A percentile compares a stretch with the other conserved stretches of the same genome.
These are phyloP conservation scores for Aporrectodea caliginosa DNA, from an alignment of 1,140 invertebrate genomes.

Conservation along the genomic window DNA sequence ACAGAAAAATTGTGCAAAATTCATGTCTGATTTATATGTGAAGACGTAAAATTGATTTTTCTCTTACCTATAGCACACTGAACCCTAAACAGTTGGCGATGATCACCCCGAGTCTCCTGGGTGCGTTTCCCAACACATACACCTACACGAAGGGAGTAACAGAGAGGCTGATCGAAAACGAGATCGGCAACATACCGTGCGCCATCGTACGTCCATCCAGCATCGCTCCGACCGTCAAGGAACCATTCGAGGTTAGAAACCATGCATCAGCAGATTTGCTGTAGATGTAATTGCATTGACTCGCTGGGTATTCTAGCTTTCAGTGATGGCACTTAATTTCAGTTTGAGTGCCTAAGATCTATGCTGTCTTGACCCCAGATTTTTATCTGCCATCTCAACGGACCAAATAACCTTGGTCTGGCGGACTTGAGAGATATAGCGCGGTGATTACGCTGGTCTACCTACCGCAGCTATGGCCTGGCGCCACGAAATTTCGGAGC, in stretches of 20 bases:
- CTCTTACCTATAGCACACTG: background rate
- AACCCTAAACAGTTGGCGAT: background rate
- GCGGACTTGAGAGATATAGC: no score
- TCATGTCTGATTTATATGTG: background rate
- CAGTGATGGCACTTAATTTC: no score
- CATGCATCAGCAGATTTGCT: no score
- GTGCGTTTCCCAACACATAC: slow-evolving; percentile 56
- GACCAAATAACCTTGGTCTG: no score
- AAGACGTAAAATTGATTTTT: background rate
- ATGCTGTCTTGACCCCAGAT: no score
- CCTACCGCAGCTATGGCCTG: no score
- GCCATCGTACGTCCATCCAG: slow-evolving; percentile 88
- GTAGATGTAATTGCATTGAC: no score
- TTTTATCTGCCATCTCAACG: no score
- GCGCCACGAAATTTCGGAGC: no score
- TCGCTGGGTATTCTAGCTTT: no score
- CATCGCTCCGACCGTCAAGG: slow-evolving; percentile 86
- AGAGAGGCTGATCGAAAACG: slow-evolving; percentile 59
- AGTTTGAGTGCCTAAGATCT: no score
- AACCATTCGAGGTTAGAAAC: slow-evolving; percentile 69
- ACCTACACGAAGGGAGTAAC: slow-evolving; percentile 59
- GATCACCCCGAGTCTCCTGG: slow-evolving; percentile 4
- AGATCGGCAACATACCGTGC: slow-evolving; percentile 64
- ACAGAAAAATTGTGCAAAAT: background rate
- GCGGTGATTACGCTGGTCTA: no score